A percentile compares a stretch with the other conserved stretches of the same genome.
phyloP scores from a whole-genome alignment of 1,140 invertebrate genomes.

The Drosophila tani region DNA sequence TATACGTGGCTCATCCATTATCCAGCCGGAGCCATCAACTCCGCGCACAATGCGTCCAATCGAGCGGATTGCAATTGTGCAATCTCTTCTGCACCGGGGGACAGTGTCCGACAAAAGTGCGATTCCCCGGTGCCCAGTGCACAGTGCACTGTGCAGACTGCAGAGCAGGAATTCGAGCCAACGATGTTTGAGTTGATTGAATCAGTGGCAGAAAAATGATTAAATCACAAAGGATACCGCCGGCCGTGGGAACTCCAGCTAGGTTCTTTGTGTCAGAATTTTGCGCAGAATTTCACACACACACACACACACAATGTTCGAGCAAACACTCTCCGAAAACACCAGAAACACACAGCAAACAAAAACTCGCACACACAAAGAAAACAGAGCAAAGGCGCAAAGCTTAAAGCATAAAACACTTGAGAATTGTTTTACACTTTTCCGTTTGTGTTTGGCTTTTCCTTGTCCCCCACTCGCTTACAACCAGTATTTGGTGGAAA shows the following conservation, averaged over 20 bases:
- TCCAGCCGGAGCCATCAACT: constrained; percentile 48
- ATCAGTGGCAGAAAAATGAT: constrained; percentile 67
- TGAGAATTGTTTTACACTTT: constrained; percentile 80
- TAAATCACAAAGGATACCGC: constrained; percentile 61
- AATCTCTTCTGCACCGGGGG: constrained; percentile 20
- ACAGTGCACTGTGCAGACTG: neutral
- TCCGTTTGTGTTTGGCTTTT: constrained; percentile 46
- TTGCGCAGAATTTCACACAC: neutral
- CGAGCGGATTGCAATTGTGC: constrained; percentile 44
- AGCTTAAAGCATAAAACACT: constrained; percentile 78
- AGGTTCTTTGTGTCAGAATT: constrained; percentile 18
- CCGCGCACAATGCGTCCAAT: constrained; percentile 67
- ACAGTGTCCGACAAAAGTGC: constrained; percentile 11
- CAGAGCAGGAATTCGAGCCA: constrained; percentile 32
- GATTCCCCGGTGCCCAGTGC: neutral
- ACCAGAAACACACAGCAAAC: constrained; percentile 30
- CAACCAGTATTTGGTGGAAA: constrained; percentile 13
- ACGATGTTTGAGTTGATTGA: constrained; percentile 59
- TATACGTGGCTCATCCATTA: constrained; percentile 50
- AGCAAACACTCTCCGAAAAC: constrained; percentile 30
- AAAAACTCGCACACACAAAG: constrained; percentile 21
- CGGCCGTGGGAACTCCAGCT: constrained; percentile 59
- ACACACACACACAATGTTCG: constrained; percentile 5
- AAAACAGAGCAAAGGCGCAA: constrained; percentile 57
- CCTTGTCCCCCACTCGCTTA: neutral